phyloP scores from a whole-genome alignment of 2,113 vertebrate genomes.

The Anas platyrhynchos region DNA sequence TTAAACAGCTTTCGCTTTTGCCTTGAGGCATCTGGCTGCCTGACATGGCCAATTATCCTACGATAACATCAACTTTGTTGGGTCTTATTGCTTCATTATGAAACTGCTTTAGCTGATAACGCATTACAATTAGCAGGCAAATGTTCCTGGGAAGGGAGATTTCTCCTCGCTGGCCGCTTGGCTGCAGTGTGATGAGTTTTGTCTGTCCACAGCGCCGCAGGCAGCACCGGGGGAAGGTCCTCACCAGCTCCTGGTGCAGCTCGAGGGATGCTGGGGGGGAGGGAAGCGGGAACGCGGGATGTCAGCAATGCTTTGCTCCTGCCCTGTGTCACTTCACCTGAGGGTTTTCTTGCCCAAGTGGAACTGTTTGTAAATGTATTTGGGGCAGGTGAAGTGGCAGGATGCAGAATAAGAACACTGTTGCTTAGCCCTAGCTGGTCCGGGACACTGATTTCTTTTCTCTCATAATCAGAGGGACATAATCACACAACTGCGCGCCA shows the following conservation, averaged over 20 bases:
- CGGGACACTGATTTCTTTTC: neutral
- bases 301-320: neutral
- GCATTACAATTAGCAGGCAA: neutral
- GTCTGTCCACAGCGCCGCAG: neutral
- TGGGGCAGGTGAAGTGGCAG: neutral
- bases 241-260: neutral
- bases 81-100: conserved; percentile 63
- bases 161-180: neutral
- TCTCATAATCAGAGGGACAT: neutral
- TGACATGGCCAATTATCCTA: conserved; percentile 68
- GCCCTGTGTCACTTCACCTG: no score
- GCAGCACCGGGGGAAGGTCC: neutral
- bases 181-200: neutral
- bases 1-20: conserved; percentile 64
- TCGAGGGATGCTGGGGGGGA: neutral
- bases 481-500: neutral
- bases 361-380: neutral
- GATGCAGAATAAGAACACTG: neutral
- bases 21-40: conserved; percentile 50
- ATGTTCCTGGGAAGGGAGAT: conserved; percentile 8
- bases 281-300: neutral
- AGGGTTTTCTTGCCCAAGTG: neutral
- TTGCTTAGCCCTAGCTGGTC: neutral
- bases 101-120: conserved; percentile 46
- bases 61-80: conserved; percentile 63